Base-by-base conservation (phyloP, 2,888 invertebrate species). In the Tipula unca region DNA sequence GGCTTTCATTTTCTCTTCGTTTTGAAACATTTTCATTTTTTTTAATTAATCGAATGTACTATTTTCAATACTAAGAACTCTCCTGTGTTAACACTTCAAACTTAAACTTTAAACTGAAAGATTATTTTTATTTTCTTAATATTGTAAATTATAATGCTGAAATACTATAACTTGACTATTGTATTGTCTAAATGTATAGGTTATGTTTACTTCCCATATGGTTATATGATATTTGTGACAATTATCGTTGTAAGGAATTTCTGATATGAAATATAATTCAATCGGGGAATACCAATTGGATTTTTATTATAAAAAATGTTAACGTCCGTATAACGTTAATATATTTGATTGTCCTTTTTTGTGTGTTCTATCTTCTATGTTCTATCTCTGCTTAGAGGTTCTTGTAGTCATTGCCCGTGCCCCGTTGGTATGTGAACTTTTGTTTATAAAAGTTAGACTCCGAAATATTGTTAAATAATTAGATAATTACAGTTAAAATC, bases 1-100 rank as follows among this genome's bases (percentile, higher is more conserved):
- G 85, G 93, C 91, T 88, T 93, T 93, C 85, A 94, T 89, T 88
- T 91, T 89, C 36, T 89, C 89, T 3, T 90, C 89, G 29, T 86
- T 88, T 48, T 48, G 48, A 5, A 48, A 48, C 86, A 88, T 89
- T 36, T 88, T 87, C 87, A 89, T 87, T 89, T 85, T 87, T 85
- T 87, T 36, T 48, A 83, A 29, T 20, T 0, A 69, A 69, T 8
- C 20, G 3, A 48, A 48, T n/a, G 48, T 48, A n/a, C 48, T 48
- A n/a, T 39, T 13, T 39, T 39, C 39, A 10, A 17, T 4, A 17
- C 5, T 48, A n/a, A n/a, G n/a, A n/a, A n/a, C n/a, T 48, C 17
- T 48, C 5, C 48, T 69, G 3, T 69, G 20, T 10, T 69, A 69
- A n/a, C 25, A 69, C 69, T 8, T 69, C 69, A 69, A 69, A 69